Evolutionary conservation across 2,797 vertebrate genomes (phyloP).

Genomic region (Urophycis tenuis): DNA sequence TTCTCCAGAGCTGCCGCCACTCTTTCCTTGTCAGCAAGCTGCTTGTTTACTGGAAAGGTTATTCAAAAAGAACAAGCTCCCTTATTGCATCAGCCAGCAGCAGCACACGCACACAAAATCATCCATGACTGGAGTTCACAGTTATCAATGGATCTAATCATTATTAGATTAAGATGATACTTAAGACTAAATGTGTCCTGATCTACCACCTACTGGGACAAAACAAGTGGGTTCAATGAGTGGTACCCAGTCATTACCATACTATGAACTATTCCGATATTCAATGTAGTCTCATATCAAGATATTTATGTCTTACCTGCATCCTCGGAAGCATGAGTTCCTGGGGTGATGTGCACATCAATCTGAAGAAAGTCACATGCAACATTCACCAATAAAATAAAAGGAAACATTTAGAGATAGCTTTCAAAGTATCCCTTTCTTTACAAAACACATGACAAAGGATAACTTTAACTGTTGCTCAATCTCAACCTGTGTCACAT

Average conservation of each 20-base stretch:
- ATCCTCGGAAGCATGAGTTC: slow-evolving; percentile 89
- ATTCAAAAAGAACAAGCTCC: background rate
- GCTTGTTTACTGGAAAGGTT: slow-evolving; percentile 84
- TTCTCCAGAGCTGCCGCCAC: slow-evolving; percentile 96
- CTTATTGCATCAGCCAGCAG: background rate
- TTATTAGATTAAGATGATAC: no score
- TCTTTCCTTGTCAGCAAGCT: slow-evolving; percentile 94
- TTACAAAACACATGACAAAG: background rate
- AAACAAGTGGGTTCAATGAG: background rate
- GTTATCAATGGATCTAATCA: background rate
- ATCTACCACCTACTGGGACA: background rate
- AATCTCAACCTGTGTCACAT: background rate
- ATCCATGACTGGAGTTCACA: background rate
- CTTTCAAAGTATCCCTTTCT: background rate
- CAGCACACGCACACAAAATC: background rate
- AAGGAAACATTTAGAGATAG: background rate
- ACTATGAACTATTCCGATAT: background rate
- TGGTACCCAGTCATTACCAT: background rate
- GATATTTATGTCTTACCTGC: slow-evolving; percentile 73
- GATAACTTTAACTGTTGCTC: background rate
- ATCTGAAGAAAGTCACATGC: slow-evolving; percentile 65
- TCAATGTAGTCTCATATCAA: background rate
- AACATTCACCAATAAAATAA: background rate
- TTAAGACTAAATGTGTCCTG: background rate
- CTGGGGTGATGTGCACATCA: slow-evolving; percentile 91